These are phyloP conservation scores for Pseudopodoces humilis DNA, from an alignment of 2,113 vertebrate genomes.

Conservation along the genomic window DNA sequence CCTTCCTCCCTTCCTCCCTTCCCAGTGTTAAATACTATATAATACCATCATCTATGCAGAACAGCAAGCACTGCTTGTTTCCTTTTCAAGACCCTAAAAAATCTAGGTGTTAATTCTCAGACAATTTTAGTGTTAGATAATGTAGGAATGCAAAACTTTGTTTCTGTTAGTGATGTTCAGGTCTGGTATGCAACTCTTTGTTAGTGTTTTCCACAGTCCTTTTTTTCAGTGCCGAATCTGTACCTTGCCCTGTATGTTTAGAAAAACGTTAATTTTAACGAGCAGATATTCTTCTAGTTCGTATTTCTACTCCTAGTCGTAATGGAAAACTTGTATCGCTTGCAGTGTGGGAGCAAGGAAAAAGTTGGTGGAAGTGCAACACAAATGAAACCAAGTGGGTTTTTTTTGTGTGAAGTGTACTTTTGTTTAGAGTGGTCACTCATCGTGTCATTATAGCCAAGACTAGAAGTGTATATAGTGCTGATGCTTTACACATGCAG, in stretches of 20 bases:
- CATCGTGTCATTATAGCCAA: background rate
- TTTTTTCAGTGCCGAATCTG: background rate
- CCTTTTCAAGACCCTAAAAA: background rate
- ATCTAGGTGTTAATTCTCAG: background rate
- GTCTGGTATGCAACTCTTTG: background rate
- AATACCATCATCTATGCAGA: background rate
- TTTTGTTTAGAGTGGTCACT: background rate
- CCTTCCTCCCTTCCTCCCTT: too few relatives aligned
- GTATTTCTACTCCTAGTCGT: background rate
- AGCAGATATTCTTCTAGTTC: background rate
- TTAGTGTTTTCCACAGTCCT: background rate
- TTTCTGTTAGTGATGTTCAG: background rate
- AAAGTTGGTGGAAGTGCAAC: background rate
- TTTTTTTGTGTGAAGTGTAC: background rate
- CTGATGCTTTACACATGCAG: background rate
- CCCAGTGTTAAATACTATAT: background rate
- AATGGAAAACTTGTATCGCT: background rate
- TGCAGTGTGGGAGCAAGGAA: background rate
- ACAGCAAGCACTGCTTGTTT: background rate
- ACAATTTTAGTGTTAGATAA: background rate
- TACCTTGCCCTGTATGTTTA: background rate
- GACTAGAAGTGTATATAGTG: background rate
- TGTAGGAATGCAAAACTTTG: background rate
- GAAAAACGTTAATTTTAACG: background rate
- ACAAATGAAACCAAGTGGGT: background rate